These are phyloP conservation scores for Alces alces DNA, from an alignment of 2,113 vertebrate species.

Conservation along the genomic window DNA sequence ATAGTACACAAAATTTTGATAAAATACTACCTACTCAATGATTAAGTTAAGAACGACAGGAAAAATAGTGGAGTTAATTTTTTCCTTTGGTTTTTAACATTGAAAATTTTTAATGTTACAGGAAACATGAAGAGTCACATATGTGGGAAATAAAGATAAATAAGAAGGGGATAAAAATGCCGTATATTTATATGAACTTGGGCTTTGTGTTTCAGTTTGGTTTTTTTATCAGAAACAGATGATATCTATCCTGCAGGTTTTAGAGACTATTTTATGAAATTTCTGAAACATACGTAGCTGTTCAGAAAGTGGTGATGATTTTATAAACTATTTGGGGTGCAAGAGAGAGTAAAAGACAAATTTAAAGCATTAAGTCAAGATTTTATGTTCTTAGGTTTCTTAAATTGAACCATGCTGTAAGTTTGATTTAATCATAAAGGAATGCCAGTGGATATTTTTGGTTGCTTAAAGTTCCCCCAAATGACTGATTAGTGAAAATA, in stretches of 20 bases:
- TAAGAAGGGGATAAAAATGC: not conserved
- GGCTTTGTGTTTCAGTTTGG: not conserved
- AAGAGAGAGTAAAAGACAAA: not conserved
- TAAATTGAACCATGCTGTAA: not conserved
- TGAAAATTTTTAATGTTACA: not conserved
- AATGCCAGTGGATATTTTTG: not conserved
- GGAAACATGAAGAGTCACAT: not conserved
- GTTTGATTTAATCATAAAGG: not conserved
- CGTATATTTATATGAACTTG: not conserved
- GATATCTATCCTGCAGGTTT: not conserved
- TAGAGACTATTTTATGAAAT: not conserved
- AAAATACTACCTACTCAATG: no score
- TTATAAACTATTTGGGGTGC: not conserved
- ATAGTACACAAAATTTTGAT: fast-evolving
- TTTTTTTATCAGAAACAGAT: not conserved
- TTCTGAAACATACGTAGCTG: not conserved
- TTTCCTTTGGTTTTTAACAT: not conserved
- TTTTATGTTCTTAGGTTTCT: not conserved
- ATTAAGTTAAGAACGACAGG: not conserved
- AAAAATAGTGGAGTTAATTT: not conserved
- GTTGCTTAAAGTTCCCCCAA: not conserved
- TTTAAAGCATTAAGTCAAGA: not conserved
- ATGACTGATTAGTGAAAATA: not conserved
- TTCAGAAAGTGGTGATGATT: not conserved
- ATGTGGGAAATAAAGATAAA: not conserved